phyloP scores from a whole-genome alignment of 2,888 invertebrate species.

The Meteorus cinctellus region DNA sequence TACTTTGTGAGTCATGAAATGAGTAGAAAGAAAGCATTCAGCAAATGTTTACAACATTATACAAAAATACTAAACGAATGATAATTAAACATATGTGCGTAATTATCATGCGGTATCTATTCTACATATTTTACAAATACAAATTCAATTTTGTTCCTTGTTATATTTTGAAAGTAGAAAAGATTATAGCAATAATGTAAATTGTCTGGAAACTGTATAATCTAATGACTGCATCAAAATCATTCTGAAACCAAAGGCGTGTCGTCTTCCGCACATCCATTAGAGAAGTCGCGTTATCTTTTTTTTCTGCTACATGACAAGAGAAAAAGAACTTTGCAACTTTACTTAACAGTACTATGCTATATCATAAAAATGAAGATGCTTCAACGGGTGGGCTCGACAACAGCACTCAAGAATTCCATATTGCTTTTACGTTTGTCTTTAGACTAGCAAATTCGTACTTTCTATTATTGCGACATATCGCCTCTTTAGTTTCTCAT shows the following conservation, averaged over 20 bases:
- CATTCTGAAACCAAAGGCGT: neutral
- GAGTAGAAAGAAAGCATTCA: neutral
- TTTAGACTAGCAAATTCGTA: constrained; percentile 6
- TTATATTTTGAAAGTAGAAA: neutral
- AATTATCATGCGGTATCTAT: neutral
- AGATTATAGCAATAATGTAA: neutral
- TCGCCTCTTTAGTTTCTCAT: neutral
- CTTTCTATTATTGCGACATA: constrained; percentile 14
- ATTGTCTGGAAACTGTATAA: neutral
- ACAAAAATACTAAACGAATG: too few relatives aligned
- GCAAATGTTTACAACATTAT: neutral
- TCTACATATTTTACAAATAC: neutral
- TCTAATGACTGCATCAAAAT: neutral
- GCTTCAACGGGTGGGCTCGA: neutral
- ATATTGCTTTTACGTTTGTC: neutral
- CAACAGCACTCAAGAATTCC: neutral
- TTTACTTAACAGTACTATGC: neutral
- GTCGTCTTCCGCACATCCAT: constrained; percentile 7
- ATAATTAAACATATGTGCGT: neutral
- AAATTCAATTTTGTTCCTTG: neutral
- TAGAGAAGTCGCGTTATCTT: neutral
- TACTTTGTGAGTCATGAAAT: neutral
- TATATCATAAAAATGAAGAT: neutral
- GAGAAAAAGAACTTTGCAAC: neutral
- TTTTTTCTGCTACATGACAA: neutral